Evolutionary conservation across 2,888 invertebrate species (phyloP).

Genomic region (Melieria crassipennis): DNA sequence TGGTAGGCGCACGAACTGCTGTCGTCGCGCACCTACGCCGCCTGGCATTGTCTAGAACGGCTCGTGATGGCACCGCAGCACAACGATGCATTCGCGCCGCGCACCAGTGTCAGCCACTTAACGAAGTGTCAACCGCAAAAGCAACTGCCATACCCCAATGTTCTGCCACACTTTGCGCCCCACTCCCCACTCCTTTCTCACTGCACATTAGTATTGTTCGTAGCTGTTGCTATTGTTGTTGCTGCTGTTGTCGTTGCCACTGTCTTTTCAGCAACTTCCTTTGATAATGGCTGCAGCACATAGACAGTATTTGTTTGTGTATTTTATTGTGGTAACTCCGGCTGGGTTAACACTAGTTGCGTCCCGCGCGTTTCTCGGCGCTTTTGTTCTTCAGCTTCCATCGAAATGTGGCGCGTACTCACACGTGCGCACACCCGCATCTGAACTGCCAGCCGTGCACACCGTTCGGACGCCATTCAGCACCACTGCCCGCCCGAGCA

Average conservation of each 20-base stretch:
- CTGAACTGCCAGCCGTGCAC: background rate
- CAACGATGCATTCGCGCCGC: background rate
- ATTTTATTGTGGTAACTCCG: background rate
- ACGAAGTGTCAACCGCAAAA: background rate
- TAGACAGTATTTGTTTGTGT: background rate
- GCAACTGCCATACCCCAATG: background rate
- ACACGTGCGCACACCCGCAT: background rate
- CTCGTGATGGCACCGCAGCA: background rate
- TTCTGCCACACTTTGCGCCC: background rate
- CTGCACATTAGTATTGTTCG: background rate
- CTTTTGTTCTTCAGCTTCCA: background rate
- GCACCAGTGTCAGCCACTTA: background rate
- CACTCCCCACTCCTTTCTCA: background rate
- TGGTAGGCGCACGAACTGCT: background rate
- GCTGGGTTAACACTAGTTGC: background rate
- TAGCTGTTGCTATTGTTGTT: background rate
- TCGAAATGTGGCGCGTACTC: background rate
- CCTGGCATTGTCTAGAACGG: background rate
- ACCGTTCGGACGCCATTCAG: too few relatives aligned
- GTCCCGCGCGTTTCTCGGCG: background rate
- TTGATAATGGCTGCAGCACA: background rate
- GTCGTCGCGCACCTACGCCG: background rate
- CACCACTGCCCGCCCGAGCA: too few relatives aligned
- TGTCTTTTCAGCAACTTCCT: slow-evolving; percentile 6
- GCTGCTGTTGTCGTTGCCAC: background rate